phyloP scores from a whole-genome alignment of 2,888 invertebrate genomes.

The Laspeyria flexula region DNA sequence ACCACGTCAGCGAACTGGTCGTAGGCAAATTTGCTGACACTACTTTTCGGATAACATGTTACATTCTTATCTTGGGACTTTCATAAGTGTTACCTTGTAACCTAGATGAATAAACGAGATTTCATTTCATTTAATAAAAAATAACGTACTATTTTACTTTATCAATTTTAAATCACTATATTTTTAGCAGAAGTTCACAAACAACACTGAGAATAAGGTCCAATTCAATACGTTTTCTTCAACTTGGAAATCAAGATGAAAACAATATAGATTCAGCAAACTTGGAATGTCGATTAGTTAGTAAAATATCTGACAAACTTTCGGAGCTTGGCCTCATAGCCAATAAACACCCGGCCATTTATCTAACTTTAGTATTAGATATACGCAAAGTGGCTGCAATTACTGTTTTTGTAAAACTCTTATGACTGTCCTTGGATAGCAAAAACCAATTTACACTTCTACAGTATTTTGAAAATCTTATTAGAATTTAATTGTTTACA shows the following conservation, averaged over 20 bases:
- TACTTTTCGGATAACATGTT: too few species aligned
- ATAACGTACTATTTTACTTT: too few species aligned
- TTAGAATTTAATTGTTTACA: too few species aligned
- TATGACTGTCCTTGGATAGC: background rate
- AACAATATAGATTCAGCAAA: constrained; percentile 17
- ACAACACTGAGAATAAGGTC: background rate
- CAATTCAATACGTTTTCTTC: background rate
- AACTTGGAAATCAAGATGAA: constrained; percentile 6
- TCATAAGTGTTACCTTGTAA: too few species aligned
- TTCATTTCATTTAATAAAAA: too few species aligned
- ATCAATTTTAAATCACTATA: too few species aligned
- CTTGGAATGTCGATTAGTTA: constrained; percentile 32
- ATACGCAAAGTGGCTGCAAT: constrained; percentile 10
- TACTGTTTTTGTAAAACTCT: background rate
- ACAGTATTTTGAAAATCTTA: too few species aligned
- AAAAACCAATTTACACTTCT: background rate
- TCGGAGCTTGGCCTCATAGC: constrained; percentile 18
- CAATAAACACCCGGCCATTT: constrained; percentile 29
- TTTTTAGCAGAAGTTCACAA: too few species aligned
- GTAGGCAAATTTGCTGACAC: too few species aligned
- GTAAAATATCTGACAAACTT: constrained; percentile 33
- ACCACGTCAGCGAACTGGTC: too few species aligned
- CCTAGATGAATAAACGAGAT: too few species aligned
- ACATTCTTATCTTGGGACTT: too few species aligned
- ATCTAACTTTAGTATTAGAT: constrained; percentile 26